A percentile compares a stretch with the other conserved stretches of the same genome.
Conservation (phyloP, 2,888 invertebrate genomes). For the Pseudoips prasinana region DNA sequence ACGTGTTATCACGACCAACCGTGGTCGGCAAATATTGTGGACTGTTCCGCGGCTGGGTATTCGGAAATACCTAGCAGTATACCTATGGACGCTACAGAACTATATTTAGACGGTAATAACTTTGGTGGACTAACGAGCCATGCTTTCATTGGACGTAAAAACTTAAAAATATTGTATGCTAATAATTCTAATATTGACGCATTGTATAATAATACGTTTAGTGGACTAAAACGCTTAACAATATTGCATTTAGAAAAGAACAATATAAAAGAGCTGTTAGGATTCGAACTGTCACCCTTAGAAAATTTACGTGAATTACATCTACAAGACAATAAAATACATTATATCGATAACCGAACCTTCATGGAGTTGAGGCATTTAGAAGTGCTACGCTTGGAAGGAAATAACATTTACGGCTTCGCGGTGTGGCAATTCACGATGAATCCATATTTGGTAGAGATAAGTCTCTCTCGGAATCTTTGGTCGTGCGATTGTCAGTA, state of each 20-base stretch:
- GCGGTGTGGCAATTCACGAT: slow-evolving; percentile 92
- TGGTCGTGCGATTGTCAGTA: slow-evolving; percentile 97
- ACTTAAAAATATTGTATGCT: slow-evolving; percentile 92
- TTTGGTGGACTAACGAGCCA: slow-evolving; percentile 93
- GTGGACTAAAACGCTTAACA: slow-evolving; percentile 89
- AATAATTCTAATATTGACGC: slow-evolving; percentile 93
- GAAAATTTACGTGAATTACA: slow-evolving; percentile 93
- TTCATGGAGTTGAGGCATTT: slow-evolving; percentile 90
- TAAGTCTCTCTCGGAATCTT: slow-evolving; percentile 91
- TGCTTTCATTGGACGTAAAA: slow-evolving; percentile 95
- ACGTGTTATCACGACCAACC: slow-evolving; percentile 97
- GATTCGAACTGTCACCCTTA: slow-evolving; percentile 91
- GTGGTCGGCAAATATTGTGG: slow-evolving; percentile 96
- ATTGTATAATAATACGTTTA: slow-evolving; percentile 95
- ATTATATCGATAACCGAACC: slow-evolving; percentile 91
- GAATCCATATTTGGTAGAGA: slow-evolving; percentile 93
- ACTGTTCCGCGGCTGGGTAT: slow-evolving; percentile 92
- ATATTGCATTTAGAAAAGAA: slow-evolving; percentile 94
- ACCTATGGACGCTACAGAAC: slow-evolving; percentile 97
- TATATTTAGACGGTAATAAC: slow-evolving; percentile 95
- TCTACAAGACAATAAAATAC: slow-evolving; percentile 92
- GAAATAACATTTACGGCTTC: slow-evolving; percentile 90
- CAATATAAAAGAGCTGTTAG: slow-evolving; percentile 88
- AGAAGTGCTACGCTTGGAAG: slow-evolving; percentile 92
- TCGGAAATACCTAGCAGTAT: slow-evolving; percentile 92